These are phyloP conservation scores for Diuraphis noxia DNA, from an alignment of 1,140 invertebrate genomes.

Conservation along the genomic window DNA sequence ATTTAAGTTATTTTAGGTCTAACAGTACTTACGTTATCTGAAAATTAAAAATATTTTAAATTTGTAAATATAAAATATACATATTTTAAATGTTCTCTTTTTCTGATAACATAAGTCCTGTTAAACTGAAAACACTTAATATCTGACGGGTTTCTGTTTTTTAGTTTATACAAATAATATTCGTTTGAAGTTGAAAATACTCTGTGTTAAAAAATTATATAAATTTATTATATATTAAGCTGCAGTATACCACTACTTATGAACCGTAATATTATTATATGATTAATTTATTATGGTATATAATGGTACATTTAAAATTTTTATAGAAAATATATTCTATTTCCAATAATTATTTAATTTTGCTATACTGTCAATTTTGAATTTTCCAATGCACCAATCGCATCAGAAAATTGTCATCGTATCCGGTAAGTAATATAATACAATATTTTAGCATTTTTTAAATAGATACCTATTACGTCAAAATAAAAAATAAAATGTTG, in stretches of 20 bases:
- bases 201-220: background rate
- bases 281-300: background rate
- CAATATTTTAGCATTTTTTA: background rate
- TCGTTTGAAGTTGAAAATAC: background rate
- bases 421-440: background rate
- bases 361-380: background rate
- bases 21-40: too few species aligned
- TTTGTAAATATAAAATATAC: too few species aligned
- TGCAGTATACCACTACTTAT: background rate
- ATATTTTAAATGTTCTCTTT: too few species aligned
- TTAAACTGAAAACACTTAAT: too few species aligned
- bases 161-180: background rate
- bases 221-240: background rate
- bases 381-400: background rate
- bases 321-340: background rate
- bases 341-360: background rate
- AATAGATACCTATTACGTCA: background rate
- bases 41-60: too few species aligned
- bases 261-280: background rate
- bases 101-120: too few species aligned
- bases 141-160: background rate
- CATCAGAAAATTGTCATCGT: background rate
- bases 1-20: too few species aligned
- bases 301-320: background rate
- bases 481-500: background rate